Conservation (phyloP, 2,797 vertebrate species). For the Steatocranus sp. region DNA sequence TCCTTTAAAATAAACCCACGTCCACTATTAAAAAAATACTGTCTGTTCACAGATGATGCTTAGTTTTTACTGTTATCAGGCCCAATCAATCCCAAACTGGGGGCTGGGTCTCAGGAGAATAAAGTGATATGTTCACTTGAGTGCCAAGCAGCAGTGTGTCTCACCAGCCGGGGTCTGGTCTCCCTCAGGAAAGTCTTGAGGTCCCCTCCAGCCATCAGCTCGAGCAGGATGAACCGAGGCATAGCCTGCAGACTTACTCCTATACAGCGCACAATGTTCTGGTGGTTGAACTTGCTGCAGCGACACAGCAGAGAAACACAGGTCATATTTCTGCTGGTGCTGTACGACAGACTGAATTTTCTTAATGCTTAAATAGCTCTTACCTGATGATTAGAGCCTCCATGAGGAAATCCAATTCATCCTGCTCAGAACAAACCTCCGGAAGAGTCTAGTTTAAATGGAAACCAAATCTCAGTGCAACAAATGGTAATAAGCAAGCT, state of each 20-base stretch:
- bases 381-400: conserved; percentile 99
- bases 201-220: conserved; percentile 97
- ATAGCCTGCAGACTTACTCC: conserved; percentile 95
- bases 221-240: conserved; percentile 94
- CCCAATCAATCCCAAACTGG: neutral
- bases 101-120: neutral
- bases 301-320: neutral
- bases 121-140: neutral
- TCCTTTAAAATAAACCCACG: neutral
- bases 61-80: neutral
- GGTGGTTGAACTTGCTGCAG: conserved; percentile 96
- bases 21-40: neutral
- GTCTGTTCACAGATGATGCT: neutral
- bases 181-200: conserved; percentile 95
- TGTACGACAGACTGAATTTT: neutral
- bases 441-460: conserved; percentile 84
- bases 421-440: conserved; percentile 97
- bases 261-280: conserved; percentile 96
- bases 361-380: neutral
- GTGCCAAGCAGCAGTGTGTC: neutral
- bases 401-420: conserved; percentile 98
- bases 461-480: neutral
- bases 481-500: neutral
- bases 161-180: conserved; percentile 92
- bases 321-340: neutral